These are phyloP conservation scores for Myotis myotis DNA, from an alignment of 2,797 vertebrate genomes.

Conservation along the genomic window DNA sequence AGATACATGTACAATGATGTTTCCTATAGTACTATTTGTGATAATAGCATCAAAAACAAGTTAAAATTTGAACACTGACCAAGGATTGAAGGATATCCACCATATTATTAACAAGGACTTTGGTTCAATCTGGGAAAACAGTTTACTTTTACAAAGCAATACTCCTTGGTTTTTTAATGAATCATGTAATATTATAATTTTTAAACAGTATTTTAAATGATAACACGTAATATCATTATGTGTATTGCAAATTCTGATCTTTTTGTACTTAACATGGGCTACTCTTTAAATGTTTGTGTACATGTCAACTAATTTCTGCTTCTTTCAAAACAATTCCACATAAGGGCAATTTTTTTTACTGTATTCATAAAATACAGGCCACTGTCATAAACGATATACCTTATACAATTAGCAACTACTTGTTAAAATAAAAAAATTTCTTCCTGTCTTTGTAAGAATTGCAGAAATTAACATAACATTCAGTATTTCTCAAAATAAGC, in stretches of 20 bases:
- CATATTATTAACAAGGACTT: constrained; percentile 10
- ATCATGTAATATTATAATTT: neutral
- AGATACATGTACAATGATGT: neutral
- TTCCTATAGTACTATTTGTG: neutral
- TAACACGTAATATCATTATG: neutral
- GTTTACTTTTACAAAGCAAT: constrained; percentile 41
- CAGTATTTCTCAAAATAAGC: constrained; percentile 42
- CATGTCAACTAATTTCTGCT: neutral
- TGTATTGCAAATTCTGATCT: neutral
- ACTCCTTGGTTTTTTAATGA: neutral
- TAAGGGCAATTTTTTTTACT: constrained; percentile 11
- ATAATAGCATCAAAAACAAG: constrained; percentile 10
- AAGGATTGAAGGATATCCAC: neutral
- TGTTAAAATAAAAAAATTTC: constrained; percentile 41
- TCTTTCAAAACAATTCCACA: neutral
- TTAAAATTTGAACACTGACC: constrained; percentile 27
- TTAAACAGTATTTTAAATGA: constrained; percentile 8
- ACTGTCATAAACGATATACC: neutral
- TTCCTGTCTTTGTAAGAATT: neutral
- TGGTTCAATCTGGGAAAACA: neutral
- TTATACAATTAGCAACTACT: constrained; percentile 2
- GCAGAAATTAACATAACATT: constrained; percentile 44
- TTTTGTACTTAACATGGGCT: neutral
- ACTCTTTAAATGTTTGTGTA: constrained; percentile 32
- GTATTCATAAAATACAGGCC: neutral